These are phyloP conservation scores for Caranx ignobilis DNA, from an alignment of 2,113 vertebrate species.

Conservation along the genomic window DNA sequence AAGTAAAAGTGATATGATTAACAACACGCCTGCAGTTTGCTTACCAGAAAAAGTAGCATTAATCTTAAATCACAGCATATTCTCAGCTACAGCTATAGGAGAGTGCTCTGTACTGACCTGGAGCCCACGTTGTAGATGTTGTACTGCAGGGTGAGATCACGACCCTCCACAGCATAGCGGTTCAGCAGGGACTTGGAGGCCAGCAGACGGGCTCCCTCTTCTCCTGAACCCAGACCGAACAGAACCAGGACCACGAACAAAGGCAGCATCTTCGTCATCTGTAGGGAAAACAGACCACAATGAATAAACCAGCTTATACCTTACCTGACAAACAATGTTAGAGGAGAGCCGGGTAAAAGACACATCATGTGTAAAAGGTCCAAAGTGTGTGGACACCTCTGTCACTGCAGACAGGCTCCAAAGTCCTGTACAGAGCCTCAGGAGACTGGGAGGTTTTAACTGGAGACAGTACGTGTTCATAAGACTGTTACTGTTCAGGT, in stretches of 20 bases:
- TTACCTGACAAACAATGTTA: background rate
- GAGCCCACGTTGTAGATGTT: slow-evolving; percentile 98
- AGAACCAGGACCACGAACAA: slow-evolving; percentile 68
- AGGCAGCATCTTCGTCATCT: slow-evolving; percentile 87
- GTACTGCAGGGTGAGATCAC: slow-evolving; percentile 95
- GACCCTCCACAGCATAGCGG: slow-evolving; percentile 94
- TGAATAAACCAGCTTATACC: background rate
- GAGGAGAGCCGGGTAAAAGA: background rate
- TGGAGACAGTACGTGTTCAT: background rate
- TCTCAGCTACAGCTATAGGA: fast-evolving
- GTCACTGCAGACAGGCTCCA: background rate
- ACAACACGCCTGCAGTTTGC: too few species aligned
- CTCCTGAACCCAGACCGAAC: slow-evolving; percentile 80
- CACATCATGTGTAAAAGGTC: background rate
- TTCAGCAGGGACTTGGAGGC: slow-evolving; percentile 95
- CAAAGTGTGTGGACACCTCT: background rate
- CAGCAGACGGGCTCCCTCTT: slow-evolving; percentile 94
- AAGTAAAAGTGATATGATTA: too few species aligned
- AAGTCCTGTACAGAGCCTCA: background rate
- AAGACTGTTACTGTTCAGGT: background rate
- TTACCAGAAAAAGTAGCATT: too few species aligned
- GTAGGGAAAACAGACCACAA: background rate
- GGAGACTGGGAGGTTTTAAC: background rate
- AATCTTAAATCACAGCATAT: too few species aligned
- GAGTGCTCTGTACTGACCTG: slow-evolving; percentile 82